A percentile compares a stretch with the other conserved stretches of the same genome.
These are phyloP conservation scores for Orientallactaga bullata DNA, from an alignment of 2,113 vertebrate genomes.

Conservation along the genomic window DNA sequence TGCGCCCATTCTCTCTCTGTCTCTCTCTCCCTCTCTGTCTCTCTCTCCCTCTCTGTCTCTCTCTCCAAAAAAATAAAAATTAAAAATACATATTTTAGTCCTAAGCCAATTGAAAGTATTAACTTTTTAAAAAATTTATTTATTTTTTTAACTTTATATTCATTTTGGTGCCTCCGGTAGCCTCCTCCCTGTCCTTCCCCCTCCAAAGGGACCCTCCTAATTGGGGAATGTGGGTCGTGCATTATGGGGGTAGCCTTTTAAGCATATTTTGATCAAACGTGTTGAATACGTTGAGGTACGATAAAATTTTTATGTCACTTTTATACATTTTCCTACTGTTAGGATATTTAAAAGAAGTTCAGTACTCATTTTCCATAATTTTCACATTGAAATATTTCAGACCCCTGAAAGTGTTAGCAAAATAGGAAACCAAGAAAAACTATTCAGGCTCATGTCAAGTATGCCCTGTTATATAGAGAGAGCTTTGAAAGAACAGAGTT, in stretches of 20 bases:
- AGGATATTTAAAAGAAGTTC: not conserved
- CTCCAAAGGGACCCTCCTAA: too few relatives aligned
- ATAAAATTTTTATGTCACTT: not conserved
- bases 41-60: too few relatives aligned
- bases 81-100: too few relatives aligned
- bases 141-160: too few relatives aligned
- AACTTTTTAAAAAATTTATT: too few relatives aligned
- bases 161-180: too few relatives aligned
- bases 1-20: too few relatives aligned
- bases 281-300: not conserved
- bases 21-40: too few relatives aligned
- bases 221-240: too few relatives aligned
- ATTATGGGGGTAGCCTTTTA: not conserved
- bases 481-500: not conserved
- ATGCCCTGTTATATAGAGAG: not conserved
- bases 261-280: not conserved
- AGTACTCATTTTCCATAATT: not conserved
- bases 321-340: not conserved
- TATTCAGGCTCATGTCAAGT: not conserved
- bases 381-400: not conserved
- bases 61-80: too few relatives aligned
- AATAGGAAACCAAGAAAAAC: not conserved
- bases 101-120: too few relatives aligned
- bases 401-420: not conserved
- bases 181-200: too few relatives aligned